A percentile compares a stretch with the other conserved stretches of the same genome.
Conservation (phyloP, 2,113 vertebrate species). For the Aythya baeri region DNA sequence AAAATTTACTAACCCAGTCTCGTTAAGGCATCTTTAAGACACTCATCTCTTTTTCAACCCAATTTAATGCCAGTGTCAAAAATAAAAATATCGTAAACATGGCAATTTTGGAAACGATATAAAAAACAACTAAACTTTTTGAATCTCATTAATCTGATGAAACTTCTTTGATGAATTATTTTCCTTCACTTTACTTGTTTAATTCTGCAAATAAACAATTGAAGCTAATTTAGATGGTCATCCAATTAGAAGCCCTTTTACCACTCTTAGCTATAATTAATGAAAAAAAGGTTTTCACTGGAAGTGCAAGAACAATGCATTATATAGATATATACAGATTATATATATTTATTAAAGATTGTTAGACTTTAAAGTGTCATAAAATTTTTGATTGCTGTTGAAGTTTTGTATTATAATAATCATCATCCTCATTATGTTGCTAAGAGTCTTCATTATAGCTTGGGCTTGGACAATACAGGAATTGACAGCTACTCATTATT, state of each 20-base stretch:
- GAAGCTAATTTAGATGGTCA: not conserved
- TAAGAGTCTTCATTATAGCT: not conserved
- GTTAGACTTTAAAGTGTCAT: not conserved
- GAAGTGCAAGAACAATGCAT: not conserved
- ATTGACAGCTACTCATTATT: not conserved
- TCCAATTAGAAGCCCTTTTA: not conserved
- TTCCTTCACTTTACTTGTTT: not conserved
- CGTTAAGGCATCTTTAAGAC: not conserved
- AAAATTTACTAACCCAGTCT: not conserved
- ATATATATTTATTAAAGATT: not conserved
- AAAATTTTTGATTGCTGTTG: not conserved
- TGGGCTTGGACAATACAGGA: not conserved
- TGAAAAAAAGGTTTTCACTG: not conserved
- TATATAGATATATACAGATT: not conserved
- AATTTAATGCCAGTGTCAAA: not conserved
- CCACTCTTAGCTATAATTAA: not conserved
- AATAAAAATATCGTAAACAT: fast-evolving
- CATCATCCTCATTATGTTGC: not conserved
- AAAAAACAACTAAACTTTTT: too few relatives aligned
- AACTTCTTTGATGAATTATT: not conserved
- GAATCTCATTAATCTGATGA: not conserved
- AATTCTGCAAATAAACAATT: not conserved
- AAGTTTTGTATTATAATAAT: not conserved
- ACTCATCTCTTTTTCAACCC: not conserved
- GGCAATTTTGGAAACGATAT: not conserved